Evolutionary conservation across 2,113 vertebrate genomes (phyloP).

Genomic region (Furnarius figulus): DNA sequence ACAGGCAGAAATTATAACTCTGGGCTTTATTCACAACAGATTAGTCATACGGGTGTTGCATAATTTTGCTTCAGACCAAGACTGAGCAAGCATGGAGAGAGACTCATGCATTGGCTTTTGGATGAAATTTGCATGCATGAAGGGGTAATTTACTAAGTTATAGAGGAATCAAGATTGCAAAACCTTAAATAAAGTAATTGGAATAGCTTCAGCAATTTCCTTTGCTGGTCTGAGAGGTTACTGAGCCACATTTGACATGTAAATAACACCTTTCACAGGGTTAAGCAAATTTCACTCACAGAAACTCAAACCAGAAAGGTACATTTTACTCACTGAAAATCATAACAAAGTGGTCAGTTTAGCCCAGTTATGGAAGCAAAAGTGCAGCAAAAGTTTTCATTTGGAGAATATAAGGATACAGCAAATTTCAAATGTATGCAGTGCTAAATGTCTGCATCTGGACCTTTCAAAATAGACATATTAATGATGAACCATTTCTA

Average conservation of each 20-base stretch:
- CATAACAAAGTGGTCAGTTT: not conserved
- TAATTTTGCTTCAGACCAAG: slow-evolving; percentile 15
- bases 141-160: not conserved
- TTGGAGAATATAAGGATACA: not conserved
- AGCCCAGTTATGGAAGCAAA: not conserved
- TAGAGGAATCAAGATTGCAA: not conserved
- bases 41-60: slow-evolving; percentile 4
- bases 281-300: not conserved
- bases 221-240: not conserved
- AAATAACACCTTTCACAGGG: not conserved
- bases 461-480: not conserved
- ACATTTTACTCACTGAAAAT: not conserved
- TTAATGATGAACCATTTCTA: not conserved
- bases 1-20: slow-evolving; percentile 37
- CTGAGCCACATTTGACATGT: not conserved
- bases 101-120: not conserved
- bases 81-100: not conserved
- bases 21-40: slow-evolving; percentile 35
- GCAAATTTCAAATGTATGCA: not conserved
- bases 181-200: not conserved
- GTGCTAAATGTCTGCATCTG: not conserved
- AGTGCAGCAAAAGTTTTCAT: not conserved
- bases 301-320: not conserved
- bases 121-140: not conserved
- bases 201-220: not conserved